Evolutionary conservation across 2,113 vertebrate genomes (phyloP).

Genomic region (Pimephales promelas): DNA sequence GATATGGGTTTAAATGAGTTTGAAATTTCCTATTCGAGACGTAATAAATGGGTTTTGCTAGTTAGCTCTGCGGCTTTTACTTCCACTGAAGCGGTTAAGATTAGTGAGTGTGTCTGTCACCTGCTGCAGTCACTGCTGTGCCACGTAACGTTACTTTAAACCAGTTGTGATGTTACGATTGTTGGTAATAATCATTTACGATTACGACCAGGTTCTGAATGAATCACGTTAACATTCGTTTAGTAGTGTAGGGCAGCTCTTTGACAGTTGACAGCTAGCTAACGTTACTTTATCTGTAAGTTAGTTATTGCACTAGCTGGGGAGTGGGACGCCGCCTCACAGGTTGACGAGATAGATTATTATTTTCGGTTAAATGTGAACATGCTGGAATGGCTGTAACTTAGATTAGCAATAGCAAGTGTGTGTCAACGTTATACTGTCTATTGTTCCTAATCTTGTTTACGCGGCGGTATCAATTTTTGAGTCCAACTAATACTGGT

Average conservation of each 20-base stretch:
- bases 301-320: background rate
- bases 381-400: background rate
- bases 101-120: background rate
- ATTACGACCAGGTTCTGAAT: background rate
- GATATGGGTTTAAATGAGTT: background rate
- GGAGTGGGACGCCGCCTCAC: slow-evolving; percentile 1
- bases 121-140: slow-evolving; percentile 7
- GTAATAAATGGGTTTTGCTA: background rate
- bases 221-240: background rate
- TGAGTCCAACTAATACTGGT: background rate
- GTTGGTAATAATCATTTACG: background rate
- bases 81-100: background rate
- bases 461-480: background rate
- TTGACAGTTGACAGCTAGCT: slow-evolving; percentile 23
- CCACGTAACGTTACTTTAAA: background rate
- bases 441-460: background rate
- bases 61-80: background rate
- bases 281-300: slow-evolving; percentile 14
- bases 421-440: too few species aligned
- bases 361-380: background rate
- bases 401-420: background rate
- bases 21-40: background rate
- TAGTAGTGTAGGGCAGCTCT: background rate
- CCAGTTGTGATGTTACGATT: background rate
- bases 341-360: background rate